Base-by-base conservation (phyloP, 2,113 vertebrate genomes). In the Uropsilus gracilis region DNA sequence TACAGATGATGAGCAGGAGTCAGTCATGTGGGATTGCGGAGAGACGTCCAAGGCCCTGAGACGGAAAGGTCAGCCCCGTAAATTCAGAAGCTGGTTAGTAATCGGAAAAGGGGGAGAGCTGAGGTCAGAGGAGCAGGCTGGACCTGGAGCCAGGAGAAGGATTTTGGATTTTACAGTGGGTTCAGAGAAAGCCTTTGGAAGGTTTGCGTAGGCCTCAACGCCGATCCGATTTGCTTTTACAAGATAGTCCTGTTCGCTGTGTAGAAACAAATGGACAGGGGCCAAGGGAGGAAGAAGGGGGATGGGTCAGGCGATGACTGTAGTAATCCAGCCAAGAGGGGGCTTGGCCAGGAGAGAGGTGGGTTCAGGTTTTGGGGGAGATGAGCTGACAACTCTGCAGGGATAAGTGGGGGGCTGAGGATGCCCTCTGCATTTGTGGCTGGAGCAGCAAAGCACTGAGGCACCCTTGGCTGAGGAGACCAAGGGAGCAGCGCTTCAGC, bases 161-260 rank as follows among this genome's bases (percentile, higher is more conserved):
- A 55, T 88, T 73, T 80, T 48, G 30, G 42, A 30, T 86, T 91
- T 44, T 69, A 50, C 78, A 42, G 6, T 83, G 24, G 55, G 26
- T 64, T 8, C 17, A 50, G n/a, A 13, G 26, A 34, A 50, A 91
- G 78, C 24, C 28, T 72, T 55, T 90, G 61, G 89, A 92, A 89
- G 94, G 61, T 34, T 85, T 72, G 72, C 48, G 26, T 50, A 26
- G 37, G 82, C 77, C 92, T 94, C 50, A 55, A 26, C 42, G 8
- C 69, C 44, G n/a, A 91, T 85, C 76, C 73, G 72, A 88, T 94
- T 94, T 57, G 39, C 71, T 86, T 95, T 80, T 53, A 44, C 94
- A 95, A 57, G 72, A 81, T 44, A 26, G 14, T 53, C 17, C 68
- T 84, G 48, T 89, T 84, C 59, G 75, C 87, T 28, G 1, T 26